phyloP scores from a whole-genome alignment of 2,113 vertebrate species.

The Nesospiza acunhae region DNA sequence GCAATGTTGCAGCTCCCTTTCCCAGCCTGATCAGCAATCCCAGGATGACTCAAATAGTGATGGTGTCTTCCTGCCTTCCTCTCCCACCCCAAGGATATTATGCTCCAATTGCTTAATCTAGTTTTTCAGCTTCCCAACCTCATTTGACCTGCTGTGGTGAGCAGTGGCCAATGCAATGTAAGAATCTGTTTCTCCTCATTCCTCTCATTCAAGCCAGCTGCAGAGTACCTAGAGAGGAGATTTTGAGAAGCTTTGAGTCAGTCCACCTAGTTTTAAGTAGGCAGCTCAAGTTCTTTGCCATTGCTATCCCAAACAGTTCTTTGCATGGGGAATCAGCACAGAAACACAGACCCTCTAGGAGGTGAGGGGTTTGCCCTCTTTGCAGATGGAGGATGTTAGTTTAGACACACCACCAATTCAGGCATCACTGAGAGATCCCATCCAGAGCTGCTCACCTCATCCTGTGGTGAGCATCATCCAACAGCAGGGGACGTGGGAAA shows the following conservation, averaged over 20 bases:
- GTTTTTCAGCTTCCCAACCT: conserved; percentile 41
- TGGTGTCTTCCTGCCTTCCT: background rate
- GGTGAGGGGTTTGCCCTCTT: background rate
- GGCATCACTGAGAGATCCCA: background rate
- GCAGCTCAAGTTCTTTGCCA: background rate
- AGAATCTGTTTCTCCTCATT: background rate
- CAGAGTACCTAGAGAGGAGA: background rate
- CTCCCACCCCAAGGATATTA: background rate
- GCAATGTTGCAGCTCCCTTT: background rate
- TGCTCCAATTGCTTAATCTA: conserved; percentile 34
- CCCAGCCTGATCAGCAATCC: background rate
- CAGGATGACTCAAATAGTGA: background rate
- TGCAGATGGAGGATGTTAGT: background rate
- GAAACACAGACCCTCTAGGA: background rate
- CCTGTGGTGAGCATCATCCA: background rate
- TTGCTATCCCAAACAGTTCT: background rate
- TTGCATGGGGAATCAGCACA: background rate
- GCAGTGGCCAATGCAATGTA: background rate
- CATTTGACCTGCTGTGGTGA: conserved; percentile 37
- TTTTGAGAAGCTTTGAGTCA: background rate
- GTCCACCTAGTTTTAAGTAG: background rate
- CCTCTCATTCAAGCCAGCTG: background rate
- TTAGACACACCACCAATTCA: background rate
- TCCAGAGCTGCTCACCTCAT: background rate
- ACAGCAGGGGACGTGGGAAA: background rate